Evolutionary conservation across 2,113 vertebrate species (phyloP).

Genomic region (Pitta sordida): DNA sequence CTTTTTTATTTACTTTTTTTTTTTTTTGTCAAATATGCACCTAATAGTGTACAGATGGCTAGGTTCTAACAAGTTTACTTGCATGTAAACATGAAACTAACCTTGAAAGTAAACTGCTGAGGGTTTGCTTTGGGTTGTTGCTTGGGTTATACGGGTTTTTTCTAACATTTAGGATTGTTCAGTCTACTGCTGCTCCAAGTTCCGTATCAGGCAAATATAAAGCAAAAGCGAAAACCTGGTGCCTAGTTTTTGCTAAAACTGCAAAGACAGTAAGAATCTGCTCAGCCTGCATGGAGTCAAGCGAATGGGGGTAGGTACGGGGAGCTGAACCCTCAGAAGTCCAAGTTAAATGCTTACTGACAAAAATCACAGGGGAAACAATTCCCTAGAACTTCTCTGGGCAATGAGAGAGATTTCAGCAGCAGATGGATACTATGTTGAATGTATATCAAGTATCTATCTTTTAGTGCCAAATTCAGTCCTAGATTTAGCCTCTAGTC

Average conservation of each 20-base stretch:
- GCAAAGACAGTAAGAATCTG: background rate
- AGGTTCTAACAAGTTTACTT: slow-evolving; percentile 59
- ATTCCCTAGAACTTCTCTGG: background rate
- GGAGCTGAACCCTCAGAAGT: background rate
- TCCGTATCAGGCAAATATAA: slow-evolving; percentile 42
- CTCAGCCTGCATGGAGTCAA: background rate
- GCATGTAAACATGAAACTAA: slow-evolving; percentile 25
- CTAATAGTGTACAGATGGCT: slow-evolving; percentile 62
- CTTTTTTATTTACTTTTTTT: slow-evolving; percentile 43
- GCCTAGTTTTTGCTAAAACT: background rate
- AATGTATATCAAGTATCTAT: background rate
- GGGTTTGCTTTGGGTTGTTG: slow-evolving; percentile 40
- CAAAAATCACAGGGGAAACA: background rate
- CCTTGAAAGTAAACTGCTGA: slow-evolving; percentile 60
- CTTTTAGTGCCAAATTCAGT: background rate
- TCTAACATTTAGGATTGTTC: slow-evolving; percentile 45
- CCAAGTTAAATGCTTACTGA: background rate
- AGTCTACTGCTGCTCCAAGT: slow-evolving; percentile 41
- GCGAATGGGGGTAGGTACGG: background rate
- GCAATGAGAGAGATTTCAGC: background rate
- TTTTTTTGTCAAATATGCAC: slow-evolving; percentile 30
- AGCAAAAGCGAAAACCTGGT: background rate
- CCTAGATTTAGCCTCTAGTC: background rate
- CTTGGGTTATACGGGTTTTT: background rate
- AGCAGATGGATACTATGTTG: background rate